Conservation (phyloP, 2,113 vertebrate species). For the Melanotaenia duboulayi region DNA sequence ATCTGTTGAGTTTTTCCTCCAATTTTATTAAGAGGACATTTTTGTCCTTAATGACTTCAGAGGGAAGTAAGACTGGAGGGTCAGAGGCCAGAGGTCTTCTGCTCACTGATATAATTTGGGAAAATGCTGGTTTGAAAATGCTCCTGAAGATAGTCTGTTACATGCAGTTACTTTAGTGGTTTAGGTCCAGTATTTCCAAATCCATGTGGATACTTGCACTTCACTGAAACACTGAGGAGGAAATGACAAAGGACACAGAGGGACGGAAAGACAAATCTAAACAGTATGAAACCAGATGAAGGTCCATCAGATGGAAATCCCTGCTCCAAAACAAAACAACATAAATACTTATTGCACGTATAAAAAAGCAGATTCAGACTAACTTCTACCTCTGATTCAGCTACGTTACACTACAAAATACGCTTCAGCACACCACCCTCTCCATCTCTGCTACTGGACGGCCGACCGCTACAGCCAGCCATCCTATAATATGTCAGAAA, state of each 20-base stretch:
- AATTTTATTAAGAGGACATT: no score
- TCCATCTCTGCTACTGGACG: constrained; percentile 26
- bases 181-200: constrained; percentile 80
- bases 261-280: constrained; percentile 25
- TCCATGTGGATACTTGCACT: constrained; percentile 57
- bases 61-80: constrained; percentile 78
- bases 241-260: constrained; percentile 51
- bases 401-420: constrained; percentile 47
- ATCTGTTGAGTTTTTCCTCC: no score
- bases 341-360: constrained; percentile 80
- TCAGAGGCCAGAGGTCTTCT: constrained; percentile 83
- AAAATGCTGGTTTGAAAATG: constrained; percentile 89
- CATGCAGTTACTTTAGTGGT: constrained; percentile 86
- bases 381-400: constrained; percentile 64
- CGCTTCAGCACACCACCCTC: constrained; percentile 20
- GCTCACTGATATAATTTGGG: constrained; percentile 89
- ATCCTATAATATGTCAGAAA: constrained; percentile 64
- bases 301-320: constrained; percentile 57
- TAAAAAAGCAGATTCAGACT: constrained; percentile 78
- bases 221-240: constrained; percentile 57
- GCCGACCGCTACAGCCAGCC: constrained; percentile 23
- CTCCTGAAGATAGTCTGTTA: constrained; percentile 83
- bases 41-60: constrained; percentile 68
- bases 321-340: constrained; percentile 54
- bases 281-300: constrained; percentile 33